A percentile compares a stretch with the other conserved stretches of the same genome.
phyloP scores from a whole-genome alignment of 2,888 invertebrate species.

The Hydriomena furcata region DNA sequence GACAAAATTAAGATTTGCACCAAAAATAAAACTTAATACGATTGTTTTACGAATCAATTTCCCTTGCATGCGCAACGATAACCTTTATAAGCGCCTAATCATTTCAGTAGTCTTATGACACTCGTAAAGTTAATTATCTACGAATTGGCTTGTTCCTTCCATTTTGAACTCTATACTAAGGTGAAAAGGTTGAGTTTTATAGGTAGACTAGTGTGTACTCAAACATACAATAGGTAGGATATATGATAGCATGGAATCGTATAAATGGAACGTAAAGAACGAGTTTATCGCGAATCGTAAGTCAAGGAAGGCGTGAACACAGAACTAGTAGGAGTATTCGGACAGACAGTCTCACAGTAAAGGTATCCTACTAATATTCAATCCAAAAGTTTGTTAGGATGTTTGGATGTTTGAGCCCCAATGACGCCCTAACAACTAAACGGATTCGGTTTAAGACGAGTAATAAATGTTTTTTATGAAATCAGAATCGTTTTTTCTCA shows the following conservation, averaged over 20 bases:
- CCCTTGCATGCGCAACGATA: conserved; percentile 9
- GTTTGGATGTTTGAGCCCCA: no score
- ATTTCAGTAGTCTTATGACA: conserved; percentile 31
- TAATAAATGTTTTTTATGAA: no score
- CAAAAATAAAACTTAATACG: conserved; percentile 1
- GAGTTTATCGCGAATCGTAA: conserved; percentile 38
- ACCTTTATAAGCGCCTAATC: conserved; percentile 25
- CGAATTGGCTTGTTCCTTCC: conserved; percentile 17
- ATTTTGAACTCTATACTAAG: conserved; percentile 18
- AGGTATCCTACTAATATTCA: no score
- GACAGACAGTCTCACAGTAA: conserved; percentile 7
- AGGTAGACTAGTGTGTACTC: conserved; percentile 4
- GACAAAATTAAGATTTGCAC: neutral
- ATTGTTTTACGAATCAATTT: conserved; percentile 15
- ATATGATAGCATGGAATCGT: conserved; percentile 34
- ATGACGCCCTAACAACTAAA: no score
- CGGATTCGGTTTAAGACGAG: no score
- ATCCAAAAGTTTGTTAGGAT: no score
- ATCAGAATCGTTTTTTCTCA: no score
- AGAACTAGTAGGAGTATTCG: neutral
- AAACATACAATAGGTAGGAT: conserved; percentile 32
- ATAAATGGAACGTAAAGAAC: conserved; percentile 40
- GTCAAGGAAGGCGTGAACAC: conserved; percentile 27
- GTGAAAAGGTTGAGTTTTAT: conserved; percentile 24
- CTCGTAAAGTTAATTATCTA: conserved; percentile 32